Base-by-base conservation (phyloP, 1,140 invertebrate genomes). In the Nasonia vitripennis region DNA sequence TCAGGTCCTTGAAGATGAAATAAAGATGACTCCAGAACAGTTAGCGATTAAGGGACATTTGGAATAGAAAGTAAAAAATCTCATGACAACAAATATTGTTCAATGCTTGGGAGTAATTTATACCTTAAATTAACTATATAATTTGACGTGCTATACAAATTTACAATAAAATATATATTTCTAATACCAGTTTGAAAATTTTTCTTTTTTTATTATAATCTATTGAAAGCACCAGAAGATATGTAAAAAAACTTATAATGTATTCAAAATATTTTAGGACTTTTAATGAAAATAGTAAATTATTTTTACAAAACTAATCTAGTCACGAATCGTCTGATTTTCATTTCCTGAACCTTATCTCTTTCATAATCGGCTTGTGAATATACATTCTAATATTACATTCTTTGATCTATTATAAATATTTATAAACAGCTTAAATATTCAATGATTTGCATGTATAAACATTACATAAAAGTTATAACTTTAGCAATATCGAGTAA, bases 21-120 rank as follows among this genome's bases (percentile, higher is more conserved):
- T 99, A 92, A 99, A 99, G 92, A 99, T 99, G 98, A 99, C 99
- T 23, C 97, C 98, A 1, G 98, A 99, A 93, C 99, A 99, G 92
- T 94, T 99, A 91, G 99, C 99, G 17, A 99, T 99, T 89, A 99
- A 99, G 92, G 99, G 99, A 87, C 99, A 99, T 96, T 95, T 99
- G 89, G 98, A 99, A 93, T 99, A 99, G 91, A 98, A 99, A 94
- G 99, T 99, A 27, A 98, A 99, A 94, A 96, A 97, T 77, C 94
- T 99, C 41, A 99, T 99, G 98, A 97, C 98, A 34, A 97, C 97
- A 87, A 99, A 99, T 93, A 99, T 99, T 94, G 98, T 99, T 55
- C 99, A 99, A 94, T 99, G 97, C 94, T 94, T 99, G 88, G 99
- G 98, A 89, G 98, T 99, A 23, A 99, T 99, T 34, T 98, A 99